A percentile compares a stretch with the other conserved stretches of the same genome.
phyloP scores from a whole-genome alignment of 2,113 vertebrate species.

The Corythornis madagascariensis region DNA sequence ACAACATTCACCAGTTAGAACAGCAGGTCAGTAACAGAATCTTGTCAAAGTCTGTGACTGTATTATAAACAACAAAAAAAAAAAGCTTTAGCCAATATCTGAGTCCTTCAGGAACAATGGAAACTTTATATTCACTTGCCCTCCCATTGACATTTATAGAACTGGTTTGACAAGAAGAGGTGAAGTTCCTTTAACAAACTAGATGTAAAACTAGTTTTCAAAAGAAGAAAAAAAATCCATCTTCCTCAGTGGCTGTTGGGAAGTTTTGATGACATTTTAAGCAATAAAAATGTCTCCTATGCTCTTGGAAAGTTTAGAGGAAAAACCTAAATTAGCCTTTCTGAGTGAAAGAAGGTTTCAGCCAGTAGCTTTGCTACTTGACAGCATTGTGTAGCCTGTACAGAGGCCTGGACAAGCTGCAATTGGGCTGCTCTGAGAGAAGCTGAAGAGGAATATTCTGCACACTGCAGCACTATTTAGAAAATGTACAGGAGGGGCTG shows the following conservation, averaged over 20 bases:
- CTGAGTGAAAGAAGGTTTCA: not conserved
- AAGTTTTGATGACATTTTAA: not conserved
- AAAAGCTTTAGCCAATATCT: not conserved
- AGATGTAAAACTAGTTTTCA: not conserved
- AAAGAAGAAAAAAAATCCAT: not conserved
- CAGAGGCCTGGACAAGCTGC: not conserved
- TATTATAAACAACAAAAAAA: not conserved
- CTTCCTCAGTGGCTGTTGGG: not conserved
- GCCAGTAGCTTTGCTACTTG: not conserved
- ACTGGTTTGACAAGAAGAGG: not conserved
- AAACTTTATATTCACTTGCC: not conserved
- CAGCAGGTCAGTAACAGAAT: not conserved
- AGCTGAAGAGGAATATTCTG: not conserved
- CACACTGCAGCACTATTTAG: rapidly evolving
- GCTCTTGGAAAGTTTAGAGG: not conserved
- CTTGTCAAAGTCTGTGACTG: not conserved
- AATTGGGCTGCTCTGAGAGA: not conserved
- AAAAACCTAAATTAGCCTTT: not conserved
- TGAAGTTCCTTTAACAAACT: not conserved
- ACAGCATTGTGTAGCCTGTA: not conserved
- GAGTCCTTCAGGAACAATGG: not conserved
- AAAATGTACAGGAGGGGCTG: not conserved
- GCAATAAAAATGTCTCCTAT: not conserved
- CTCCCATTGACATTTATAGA: not conserved
- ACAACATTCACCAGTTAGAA: conserved; percentile 20